Conservation (phyloP, 1,140 invertebrate species). For the Pachyrhynchus sulphureomaculatus region DNA sequence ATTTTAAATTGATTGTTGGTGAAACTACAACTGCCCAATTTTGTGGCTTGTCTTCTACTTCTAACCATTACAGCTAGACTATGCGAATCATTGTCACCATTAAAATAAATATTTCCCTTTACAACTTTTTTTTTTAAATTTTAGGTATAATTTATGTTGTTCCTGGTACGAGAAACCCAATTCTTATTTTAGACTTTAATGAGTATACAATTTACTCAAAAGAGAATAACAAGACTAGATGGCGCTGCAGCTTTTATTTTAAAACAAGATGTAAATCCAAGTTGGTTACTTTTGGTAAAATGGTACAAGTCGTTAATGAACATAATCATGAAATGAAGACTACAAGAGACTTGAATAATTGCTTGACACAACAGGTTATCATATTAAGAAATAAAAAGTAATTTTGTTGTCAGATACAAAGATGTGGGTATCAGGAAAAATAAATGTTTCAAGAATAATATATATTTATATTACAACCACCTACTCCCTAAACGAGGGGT, state of each 20-base stretch:
- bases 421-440: too few species aligned
- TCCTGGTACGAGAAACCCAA: conserved; percentile 39
- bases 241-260: conserved; percentile 35
- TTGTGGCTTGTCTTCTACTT: too few species aligned
- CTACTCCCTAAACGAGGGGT: too few species aligned
- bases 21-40: too few species aligned
- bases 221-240: conserved; percentile 25
- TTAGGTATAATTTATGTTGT: conserved; percentile 35
- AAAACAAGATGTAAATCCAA: conserved; percentile 42
- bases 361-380: conserved; percentile 23
- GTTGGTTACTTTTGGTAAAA: conserved; percentile 35
- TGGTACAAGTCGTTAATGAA: conserved; percentile 24
- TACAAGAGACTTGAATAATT: conserved; percentile 13
- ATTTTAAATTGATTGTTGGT: too few species aligned
- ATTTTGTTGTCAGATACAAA: too few species aligned
- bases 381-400: conserved; percentile 18
- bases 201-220: conserved; percentile 33
- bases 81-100: too few species aligned
- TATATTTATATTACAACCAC: too few species aligned
- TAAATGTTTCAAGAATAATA: too few species aligned
- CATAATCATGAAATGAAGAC: conserved; percentile 35
- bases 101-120: too few species aligned
- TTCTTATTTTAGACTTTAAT: conserved; percentile 36
- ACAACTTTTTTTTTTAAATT: neutral
- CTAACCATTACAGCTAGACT: too few species aligned